These are phyloP conservation scores for Cinclus mexicanus DNA, from an alignment of 2,113 vertebrate genomes.

Conservation along the genomic window DNA sequence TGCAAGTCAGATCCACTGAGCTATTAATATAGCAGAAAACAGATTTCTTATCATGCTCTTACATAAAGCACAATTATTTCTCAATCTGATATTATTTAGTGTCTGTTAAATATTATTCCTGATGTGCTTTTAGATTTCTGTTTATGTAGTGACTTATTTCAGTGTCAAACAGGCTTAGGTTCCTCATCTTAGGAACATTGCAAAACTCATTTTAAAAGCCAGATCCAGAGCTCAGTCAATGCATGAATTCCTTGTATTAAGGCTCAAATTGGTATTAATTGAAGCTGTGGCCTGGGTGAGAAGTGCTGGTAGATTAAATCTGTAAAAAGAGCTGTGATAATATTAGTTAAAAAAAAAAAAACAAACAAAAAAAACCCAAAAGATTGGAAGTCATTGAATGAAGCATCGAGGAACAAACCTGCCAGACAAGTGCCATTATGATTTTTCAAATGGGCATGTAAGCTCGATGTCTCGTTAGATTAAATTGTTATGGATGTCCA, in stretches of 20 bases:
- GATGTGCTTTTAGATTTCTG: not conserved
- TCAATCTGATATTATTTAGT: not conserved
- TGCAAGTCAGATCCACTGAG: not conserved
- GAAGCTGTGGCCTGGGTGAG: not conserved
- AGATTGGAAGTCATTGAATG: not conserved
- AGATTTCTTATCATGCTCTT: not conserved
- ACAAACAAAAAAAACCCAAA: not conserved
- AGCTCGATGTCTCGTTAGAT: constrained; percentile 35
- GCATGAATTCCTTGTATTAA: not conserved
- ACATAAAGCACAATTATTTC: not conserved
- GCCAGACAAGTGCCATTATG: constrained; percentile 47
- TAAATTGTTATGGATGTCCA: constrained; percentile 49
- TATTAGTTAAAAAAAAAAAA: not conserved
- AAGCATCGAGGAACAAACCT: constrained; percentile 20
- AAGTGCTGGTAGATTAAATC: not conserved
- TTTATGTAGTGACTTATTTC: not conserved
- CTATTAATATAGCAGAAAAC: not conserved
- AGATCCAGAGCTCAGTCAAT: not conserved
- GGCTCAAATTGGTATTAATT: constrained; percentile 14
- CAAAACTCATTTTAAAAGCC: not conserved
- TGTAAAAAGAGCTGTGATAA: not conserved
- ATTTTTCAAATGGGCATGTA: constrained; percentile 50
- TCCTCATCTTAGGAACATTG: not conserved
- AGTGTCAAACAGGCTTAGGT: not conserved
- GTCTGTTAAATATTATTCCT: not conserved